phyloP scores from a whole-genome alignment of 2,113 vertebrate genomes.

The Aplodontia rufa region DNA sequence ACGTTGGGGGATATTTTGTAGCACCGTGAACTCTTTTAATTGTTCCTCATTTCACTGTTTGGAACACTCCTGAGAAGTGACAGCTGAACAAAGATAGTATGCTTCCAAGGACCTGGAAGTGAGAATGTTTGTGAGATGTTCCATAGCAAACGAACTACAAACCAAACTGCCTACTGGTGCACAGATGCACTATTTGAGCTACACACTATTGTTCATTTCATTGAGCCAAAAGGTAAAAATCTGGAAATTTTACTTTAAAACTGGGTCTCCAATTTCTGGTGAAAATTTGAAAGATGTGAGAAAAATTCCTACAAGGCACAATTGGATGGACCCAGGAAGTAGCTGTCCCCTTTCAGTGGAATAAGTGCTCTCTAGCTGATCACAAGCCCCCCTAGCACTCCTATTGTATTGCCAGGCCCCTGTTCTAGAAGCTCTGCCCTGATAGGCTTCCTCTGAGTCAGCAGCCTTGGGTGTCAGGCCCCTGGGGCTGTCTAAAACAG shows the following conservation, averaged over 20 bases:
- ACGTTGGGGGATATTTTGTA: background rate
- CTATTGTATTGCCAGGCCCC: background rate
- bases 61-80: background rate
- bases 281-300: background rate
- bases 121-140: background rate
- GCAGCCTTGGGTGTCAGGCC: background rate
- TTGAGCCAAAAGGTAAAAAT: background rate
- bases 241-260: constrained; percentile 11
- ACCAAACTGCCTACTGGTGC: background rate
- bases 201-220: background rate
- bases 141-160: background rate
- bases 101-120: background rate
- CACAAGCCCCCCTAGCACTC: background rate
- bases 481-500: background rate
- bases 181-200: background rate
- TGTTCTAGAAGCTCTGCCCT: background rate
- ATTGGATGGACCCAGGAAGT: background rate
- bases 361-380: background rate
- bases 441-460: background rate
- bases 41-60: background rate
- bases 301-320: background rate
- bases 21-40: background rate
- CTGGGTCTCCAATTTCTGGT: background rate
- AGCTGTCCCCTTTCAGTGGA: background rate
- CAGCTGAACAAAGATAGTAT: background rate